Evolutionary conservation across 2,797 vertebrate genomes (phyloP).

Genomic region (Cygnus olor): DNA sequence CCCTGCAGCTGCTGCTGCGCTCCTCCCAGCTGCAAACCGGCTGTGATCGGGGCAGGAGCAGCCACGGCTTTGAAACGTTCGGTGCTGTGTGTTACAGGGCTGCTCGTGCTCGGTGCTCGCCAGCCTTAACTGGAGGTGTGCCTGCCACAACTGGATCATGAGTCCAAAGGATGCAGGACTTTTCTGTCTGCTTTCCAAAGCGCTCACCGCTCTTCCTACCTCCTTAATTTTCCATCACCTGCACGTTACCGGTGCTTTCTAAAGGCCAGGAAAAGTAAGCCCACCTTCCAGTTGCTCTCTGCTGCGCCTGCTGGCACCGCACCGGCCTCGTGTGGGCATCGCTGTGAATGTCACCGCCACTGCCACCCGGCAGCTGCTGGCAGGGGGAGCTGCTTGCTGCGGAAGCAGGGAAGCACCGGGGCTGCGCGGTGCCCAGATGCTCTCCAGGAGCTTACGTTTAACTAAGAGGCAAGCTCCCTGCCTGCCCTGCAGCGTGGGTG

Average conservation of each 20-base stretch:
- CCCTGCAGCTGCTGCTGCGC: background rate
- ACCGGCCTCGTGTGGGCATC: background rate
- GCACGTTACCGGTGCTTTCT: background rate
- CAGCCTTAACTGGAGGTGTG: background rate
- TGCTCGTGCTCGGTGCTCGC: background rate
- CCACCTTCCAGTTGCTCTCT: background rate
- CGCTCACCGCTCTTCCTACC: fast-evolving
- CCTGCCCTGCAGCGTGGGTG: background rate
- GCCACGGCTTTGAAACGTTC: background rate
- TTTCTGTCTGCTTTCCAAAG: background rate
- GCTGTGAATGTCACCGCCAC: background rate
- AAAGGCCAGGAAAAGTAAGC: background rate
- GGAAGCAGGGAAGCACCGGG: background rate
- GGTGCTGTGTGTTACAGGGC: background rate
- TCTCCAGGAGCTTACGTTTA: background rate
- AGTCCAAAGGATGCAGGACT: background rate
- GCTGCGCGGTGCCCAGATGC: background rate
- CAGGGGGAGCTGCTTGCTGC: background rate
- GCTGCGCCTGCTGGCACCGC: background rate
- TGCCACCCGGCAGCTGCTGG: background rate
- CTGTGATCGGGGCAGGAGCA: background rate
- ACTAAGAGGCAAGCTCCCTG: background rate
- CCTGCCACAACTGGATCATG: fast-evolving
- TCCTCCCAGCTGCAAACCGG: background rate
- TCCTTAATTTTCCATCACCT: background rate